Percentiles rank a stretch among this genome's conserved stretches.
phyloP scores from a whole-genome alignment of 2,797 vertebrate species.

The Antennarius maculatus region DNA sequence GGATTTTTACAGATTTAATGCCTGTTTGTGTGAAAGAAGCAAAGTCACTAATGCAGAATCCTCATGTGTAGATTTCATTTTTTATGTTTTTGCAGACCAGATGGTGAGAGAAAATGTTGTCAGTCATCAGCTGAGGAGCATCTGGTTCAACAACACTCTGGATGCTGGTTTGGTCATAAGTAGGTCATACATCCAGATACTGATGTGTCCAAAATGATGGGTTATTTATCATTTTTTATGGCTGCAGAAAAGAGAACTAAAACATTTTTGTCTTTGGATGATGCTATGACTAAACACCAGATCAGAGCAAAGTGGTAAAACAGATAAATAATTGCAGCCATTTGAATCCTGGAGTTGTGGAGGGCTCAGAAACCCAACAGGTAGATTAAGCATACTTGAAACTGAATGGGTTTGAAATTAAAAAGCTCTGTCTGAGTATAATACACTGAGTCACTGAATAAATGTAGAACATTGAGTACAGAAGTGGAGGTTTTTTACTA shows the following conservation, averaged over 20 bases:
- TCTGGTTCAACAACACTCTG: neutral
- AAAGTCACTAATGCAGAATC: constrained; percentile 5
- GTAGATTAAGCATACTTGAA: neutral
- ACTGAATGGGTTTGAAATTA: too few relatives aligned
- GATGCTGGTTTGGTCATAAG: neutral
- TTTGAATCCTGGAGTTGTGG: neutral
- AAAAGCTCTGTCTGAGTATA: too few relatives aligned
- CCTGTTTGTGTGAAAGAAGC: constrained; percentile 2
- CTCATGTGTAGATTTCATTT: constrained; percentile 4
- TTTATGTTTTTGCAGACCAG: neutral
- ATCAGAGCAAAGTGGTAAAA: constrained; percentile 8
- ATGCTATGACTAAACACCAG: constrained; percentile 6
- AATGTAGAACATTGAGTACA: too few relatives aligned
- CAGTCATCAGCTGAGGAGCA: constrained; percentile 7
- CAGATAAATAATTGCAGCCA: constrained; percentile 8
- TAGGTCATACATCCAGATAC: neutral
- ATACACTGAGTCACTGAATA: too few relatives aligned
- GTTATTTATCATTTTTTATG: neutral
- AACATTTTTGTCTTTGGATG: too few relatives aligned
- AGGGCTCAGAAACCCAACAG: constrained; percentile 12
- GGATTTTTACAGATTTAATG: neutral
- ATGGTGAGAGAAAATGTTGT: constrained; percentile 16
- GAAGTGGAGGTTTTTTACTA: too few relatives aligned
- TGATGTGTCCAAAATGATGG: neutral
- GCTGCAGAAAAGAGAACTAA: neutral